Evolutionary conservation across 2,888 invertebrate genomes (phyloP).

Genomic region (Steinernema hermaphroditum): DNA sequence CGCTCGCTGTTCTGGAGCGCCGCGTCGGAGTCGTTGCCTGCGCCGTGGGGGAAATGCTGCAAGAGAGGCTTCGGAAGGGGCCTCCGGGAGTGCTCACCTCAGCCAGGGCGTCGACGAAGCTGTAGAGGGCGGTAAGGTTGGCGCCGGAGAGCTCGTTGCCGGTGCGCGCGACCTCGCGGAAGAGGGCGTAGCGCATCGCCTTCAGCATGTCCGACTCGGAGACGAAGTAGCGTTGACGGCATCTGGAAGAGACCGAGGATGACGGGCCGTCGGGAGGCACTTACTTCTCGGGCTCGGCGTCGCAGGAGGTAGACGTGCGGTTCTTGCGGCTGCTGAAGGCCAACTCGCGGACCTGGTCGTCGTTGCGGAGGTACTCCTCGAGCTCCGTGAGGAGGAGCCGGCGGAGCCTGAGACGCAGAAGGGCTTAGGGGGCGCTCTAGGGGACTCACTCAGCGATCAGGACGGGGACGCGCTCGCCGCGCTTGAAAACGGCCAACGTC

Average conservation of each 20-base stretch:
- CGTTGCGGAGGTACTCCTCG: conserved; percentile 50
- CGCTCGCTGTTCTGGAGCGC: conserved; percentile 43
- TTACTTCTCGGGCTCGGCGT: conserved; percentile 20
- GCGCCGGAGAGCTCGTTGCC: conserved; percentile 51
- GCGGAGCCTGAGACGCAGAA: conserved; percentile 52
- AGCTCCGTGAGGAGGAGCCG: conserved; percentile 59
- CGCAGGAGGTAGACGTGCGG: conserved; percentile 20
- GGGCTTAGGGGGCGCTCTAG: neutral
- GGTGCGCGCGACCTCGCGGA: conserved; percentile 46
- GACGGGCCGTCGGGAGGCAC: neutral
- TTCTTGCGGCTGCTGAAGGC: conserved; percentile 47
- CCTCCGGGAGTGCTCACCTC: conserved; percentile 38
- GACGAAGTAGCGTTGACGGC: conserved; percentile 56
- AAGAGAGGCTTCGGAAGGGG: conserved; percentile 11
- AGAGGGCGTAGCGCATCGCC: conserved; percentile 55
- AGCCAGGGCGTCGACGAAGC: conserved; percentile 57
- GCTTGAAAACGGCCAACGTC: conserved; percentile 60
- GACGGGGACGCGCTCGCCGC: conserved; percentile 59
- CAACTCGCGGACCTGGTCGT: conserved; percentile 23
- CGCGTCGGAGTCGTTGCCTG: conserved; percentile 31
- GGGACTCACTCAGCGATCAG: conserved; percentile 56
- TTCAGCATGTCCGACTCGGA: conserved; percentile 65
- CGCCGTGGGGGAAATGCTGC: conserved; percentile 44
- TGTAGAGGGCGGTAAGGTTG: conserved; percentile 62
- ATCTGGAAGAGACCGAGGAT: conserved; percentile 44